Percentiles rank a stretch among this genome's conserved stretches.
phyloP scores from a whole-genome alignment of 2,888 invertebrate species.

The Drosophila recens region DNA sequence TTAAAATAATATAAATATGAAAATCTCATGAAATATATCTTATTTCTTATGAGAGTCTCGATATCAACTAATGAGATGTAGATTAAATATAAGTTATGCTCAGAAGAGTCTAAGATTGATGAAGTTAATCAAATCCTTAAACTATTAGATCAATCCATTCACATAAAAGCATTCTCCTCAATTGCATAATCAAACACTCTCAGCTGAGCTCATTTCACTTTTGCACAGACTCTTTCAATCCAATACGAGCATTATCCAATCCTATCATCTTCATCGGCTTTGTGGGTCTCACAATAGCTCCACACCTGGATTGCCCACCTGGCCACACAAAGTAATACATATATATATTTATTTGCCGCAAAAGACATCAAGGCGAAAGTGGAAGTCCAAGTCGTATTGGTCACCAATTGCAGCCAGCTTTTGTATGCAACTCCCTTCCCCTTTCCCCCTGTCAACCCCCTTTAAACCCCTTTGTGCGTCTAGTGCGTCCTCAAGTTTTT shows the following conservation, averaged over 20 bases:
- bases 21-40: too few species aligned
- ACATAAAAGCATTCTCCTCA: background rate
- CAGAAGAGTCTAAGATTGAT: too few species aligned
- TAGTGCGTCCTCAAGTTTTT: constrained; percentile 50
- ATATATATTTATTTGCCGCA: constrained; percentile 12
- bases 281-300: constrained; percentile 21
- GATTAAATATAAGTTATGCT: too few species aligned
- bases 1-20: too few species aligned
- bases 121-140: too few species aligned
- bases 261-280: constrained; percentile 38
- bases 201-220: constrained; percentile 29
- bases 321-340: constrained; percentile 38
- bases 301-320: constrained; percentile 29
- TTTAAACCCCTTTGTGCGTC: background rate
- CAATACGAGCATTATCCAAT: constrained; percentile 8
- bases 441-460: too few species aligned
- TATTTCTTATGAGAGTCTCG: too few species aligned
- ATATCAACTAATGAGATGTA: too few species aligned
- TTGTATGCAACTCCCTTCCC: too few species aligned
- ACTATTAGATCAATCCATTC: too few species aligned
- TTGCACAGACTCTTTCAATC: constrained; percentile 9
- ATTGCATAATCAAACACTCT: constrained; percentile 22
- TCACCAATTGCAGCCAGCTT: constrained; percentile 33
- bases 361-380: constrained; percentile 68
- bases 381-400: constrained; percentile 56